phyloP scores from a whole-genome alignment of 2,888 invertebrate genomes.

The Teleiodes luculella region DNA sequence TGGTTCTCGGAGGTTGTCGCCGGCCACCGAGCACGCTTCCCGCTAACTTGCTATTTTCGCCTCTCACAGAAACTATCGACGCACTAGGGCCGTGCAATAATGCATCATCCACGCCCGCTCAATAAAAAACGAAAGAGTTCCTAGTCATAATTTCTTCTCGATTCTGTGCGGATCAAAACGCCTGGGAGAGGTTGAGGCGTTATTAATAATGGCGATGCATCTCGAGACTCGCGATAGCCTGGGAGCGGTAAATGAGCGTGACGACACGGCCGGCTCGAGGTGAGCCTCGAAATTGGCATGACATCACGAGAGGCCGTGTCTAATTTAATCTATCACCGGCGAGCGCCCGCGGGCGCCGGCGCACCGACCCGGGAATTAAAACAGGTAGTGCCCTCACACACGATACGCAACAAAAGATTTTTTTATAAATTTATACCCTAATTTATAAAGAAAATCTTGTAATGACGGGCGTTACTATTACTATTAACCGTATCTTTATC shows the following conservation, averaged over 20 bases:
- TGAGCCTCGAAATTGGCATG: slow-evolving; percentile 69
- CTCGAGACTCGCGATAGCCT: slow-evolving; percentile 39
- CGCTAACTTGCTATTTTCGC: slow-evolving; percentile 69
- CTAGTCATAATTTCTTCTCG: slow-evolving; percentile 34
- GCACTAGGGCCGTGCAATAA: slow-evolving; percentile 47
- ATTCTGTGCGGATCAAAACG: slow-evolving; percentile 18
- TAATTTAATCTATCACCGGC: slow-evolving; percentile 76
- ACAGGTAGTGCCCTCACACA: slow-evolving; percentile 58
- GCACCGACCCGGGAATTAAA: slow-evolving; percentile 33
- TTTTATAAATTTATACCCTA: slow-evolving; percentile 32
- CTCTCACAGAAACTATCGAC: slow-evolving; percentile 59
- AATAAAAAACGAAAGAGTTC: slow-evolving; percentile 44
- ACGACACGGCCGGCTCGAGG: slow-evolving; percentile 52
- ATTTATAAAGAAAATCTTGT: slow-evolving; percentile 44
- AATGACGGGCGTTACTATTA: slow-evolving; percentile 47
- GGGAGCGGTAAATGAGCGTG: slow-evolving; percentile 58
- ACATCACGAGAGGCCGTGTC: slow-evolving; percentile 75
- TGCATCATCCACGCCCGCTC: slow-evolving; percentile 56
- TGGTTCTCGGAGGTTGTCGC: slow-evolving; percentile 69
- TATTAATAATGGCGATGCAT: slow-evolving; percentile 45
- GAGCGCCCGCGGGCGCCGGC: slow-evolving; percentile 63
- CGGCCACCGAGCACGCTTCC: slow-evolving; percentile 65
- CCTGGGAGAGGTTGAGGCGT: slow-evolving; percentile 32
- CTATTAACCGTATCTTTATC: slow-evolving; percentile 42
- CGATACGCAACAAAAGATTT: slow-evolving; percentile 33